Evolutionary conservation across 2,113 vertebrate species (phyloP), one percentile per base, ranked within the genome.

Genomic region (Accipiter virgatus): DNA sequence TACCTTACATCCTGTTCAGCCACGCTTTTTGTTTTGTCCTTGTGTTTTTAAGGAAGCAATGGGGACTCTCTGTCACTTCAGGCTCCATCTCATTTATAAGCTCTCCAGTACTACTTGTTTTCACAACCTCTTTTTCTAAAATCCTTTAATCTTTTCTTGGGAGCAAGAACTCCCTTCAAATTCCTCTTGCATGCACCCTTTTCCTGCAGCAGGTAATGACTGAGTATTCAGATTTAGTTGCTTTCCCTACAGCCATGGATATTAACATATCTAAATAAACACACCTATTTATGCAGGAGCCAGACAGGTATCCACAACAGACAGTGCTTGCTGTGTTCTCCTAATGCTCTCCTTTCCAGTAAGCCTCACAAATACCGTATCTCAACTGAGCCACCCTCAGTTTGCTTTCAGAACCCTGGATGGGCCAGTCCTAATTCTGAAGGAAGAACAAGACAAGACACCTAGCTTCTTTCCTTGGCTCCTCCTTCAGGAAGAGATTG

Each of bases 81-180:
- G 50, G 42, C 93, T 89, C 55, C 58, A 43, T 66, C 81, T 94
- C 84, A 36, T 90, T 96, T 95, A 88, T 95, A 90, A 93, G 17
- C 59, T 93, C 87, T 85, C 89, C 79, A 74, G 71, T 70, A 70
- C 65, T 95, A 91, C 62, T 91, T 95, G 66, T 95, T 94, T 92
- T 93, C 77, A 86, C 87, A 86, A 36, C 34, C 45, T 79, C 81
- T 86, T 43, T 82, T 89, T 94, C 89, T 81, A 72, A 94, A 96
- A 82, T 48, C 71, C 45, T 93, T 96, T 96, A 74, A 88, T 90
- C 87, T 92, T 95, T 80, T 71, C 48, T 88, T 95, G 58, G 71
- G 81, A 86, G 71, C 34, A 80, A 70, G 31, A 91, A 59, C 26
- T 74, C n/a, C n/a, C 74, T 93, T 82, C 43, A 50, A 59, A 93